These are phyloP conservation scores for Ooceraea biroi DNA, from an alignment of 1,140 invertebrate species.

Conservation along the genomic window DNA sequence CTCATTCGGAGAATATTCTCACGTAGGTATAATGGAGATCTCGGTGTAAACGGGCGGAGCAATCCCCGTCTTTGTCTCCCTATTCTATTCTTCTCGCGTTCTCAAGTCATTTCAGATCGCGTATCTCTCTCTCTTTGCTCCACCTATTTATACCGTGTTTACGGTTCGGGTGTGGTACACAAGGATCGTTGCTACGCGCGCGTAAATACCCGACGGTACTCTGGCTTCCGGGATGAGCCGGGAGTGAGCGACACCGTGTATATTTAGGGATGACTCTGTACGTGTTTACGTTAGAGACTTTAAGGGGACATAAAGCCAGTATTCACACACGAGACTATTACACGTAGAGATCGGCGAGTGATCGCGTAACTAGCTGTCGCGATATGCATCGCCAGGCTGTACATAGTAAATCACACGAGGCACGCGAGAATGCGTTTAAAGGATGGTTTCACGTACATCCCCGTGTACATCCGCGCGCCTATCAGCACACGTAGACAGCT, in stretches of 20 bases:
- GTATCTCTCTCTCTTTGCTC: neutral
- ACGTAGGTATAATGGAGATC: neutral
- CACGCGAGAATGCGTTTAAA: neutral
- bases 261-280: slow-evolving; percentile 38
- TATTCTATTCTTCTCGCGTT: neutral
- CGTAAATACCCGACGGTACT: slow-evolving; percentile 9
- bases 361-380: slow-evolving; percentile 20
- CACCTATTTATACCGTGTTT: neutral
- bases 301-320: slow-evolving; percentile 53
- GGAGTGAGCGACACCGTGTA: neutral
- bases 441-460: too few relatives aligned
- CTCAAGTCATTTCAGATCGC: neutral
- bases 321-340: slow-evolving; percentile 31
- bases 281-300: slow-evolving; percentile 22
- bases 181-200: neutral
- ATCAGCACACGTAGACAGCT: neutral
- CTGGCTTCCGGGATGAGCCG: slow-evolving; percentile 4
- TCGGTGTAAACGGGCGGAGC: neutral
- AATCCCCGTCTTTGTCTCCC: neutral
- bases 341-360: slow-evolving; percentile 36
- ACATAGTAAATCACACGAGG: slow-evolving; percentile 5
- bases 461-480: neutral
- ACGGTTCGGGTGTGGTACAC: slow-evolving; percentile 28
- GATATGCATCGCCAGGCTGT: neutral
- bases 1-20: neutral